Percentiles rank a stretch among this genome's conserved stretches.
phyloP scores from a whole-genome alignment of 2,113 vertebrate species.

The Poeciliopsis turrubarensis region DNA sequence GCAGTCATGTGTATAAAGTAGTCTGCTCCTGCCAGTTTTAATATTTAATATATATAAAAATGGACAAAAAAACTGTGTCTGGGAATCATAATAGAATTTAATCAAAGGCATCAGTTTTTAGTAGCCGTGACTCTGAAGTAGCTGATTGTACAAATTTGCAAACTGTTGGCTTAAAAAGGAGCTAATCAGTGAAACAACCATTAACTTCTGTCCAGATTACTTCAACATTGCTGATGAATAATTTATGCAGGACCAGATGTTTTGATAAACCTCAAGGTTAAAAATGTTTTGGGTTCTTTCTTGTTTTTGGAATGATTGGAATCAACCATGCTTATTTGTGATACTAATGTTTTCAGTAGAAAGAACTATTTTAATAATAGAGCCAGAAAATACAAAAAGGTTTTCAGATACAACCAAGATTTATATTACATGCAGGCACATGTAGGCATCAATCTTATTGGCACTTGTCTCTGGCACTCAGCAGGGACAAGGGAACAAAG shows the following conservation, averaged over 20 bases:
- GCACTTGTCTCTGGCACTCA: slow-evolving; percentile 14
- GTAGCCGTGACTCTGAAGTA: neutral
- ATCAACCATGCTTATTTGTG: neutral
- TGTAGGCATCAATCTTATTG: neutral
- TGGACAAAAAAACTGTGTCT: too few relatives aligned
- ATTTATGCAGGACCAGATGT: slow-evolving; percentile 11
- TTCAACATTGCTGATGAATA: neutral
- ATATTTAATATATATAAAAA: too few relatives aligned
- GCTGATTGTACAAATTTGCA: slow-evolving; percentile 12
- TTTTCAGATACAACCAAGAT: slow-evolving; percentile 18
- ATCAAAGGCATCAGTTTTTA: too few relatives aligned
- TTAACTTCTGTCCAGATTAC: neutral
- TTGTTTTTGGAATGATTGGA: neutral
- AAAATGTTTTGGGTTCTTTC: neutral
- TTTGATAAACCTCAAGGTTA: neutral
- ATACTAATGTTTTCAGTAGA: neutral
- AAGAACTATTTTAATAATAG: neutral
- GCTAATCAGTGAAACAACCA: slow-evolving; percentile 19
- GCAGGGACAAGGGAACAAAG: neutral
- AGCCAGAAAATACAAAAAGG: neutral
- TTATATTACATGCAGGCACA: neutral
- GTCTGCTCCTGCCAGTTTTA: too few relatives aligned
- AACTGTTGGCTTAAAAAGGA: neutral
- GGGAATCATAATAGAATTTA: too few relatives aligned
- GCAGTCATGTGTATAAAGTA: too few relatives aligned